Percentiles rank a stretch among this genome's conserved stretches.
Evolutionary conservation across 2,797 vertebrate species (phyloP).

Genomic region (Coracias cyanogaster): DNA sequence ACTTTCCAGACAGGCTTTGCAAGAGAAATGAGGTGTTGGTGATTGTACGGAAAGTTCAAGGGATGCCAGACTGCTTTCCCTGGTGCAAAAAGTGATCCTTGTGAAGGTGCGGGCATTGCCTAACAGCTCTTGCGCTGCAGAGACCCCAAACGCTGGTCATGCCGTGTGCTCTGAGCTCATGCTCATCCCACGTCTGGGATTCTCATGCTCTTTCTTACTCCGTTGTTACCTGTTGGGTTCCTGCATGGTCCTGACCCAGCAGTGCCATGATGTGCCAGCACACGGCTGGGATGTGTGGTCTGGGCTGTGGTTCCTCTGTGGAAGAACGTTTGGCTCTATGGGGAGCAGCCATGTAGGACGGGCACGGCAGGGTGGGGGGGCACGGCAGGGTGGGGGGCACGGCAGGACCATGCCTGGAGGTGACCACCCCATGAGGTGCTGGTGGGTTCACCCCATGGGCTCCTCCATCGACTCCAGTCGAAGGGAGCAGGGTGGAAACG

Average conservation of each 20-base stretch:
- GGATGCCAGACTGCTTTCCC: background rate
- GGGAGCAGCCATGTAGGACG: background rate
- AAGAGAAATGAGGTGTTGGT: background rate
- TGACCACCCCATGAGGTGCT: accelerated
- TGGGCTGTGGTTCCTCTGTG: background rate
- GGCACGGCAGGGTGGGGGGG: no score
- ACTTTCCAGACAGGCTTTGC: background rate
- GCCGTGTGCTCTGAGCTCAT: background rate
- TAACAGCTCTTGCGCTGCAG: accelerated
- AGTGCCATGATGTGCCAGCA: background rate
- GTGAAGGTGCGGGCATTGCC: background rate
- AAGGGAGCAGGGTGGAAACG: background rate
- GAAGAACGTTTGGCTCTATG: accelerated
- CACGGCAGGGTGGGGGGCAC: background rate
- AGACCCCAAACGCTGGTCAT: background rate
- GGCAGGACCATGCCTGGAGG: background rate
- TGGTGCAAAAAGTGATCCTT: background rate
- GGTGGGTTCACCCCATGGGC: background rate
- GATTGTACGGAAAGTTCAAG: background rate
- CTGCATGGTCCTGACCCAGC: accelerated
- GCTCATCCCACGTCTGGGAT: background rate
- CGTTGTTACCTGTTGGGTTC: accelerated
- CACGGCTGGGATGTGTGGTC: background rate
- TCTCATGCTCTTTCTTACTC: background rate
- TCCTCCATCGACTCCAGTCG: accelerated